Percentiles rank a stretch among this genome's conserved stretches.
Conservation (phyloP, 2,888 invertebrate genomes). For the Perithous albicinctus region DNA sequence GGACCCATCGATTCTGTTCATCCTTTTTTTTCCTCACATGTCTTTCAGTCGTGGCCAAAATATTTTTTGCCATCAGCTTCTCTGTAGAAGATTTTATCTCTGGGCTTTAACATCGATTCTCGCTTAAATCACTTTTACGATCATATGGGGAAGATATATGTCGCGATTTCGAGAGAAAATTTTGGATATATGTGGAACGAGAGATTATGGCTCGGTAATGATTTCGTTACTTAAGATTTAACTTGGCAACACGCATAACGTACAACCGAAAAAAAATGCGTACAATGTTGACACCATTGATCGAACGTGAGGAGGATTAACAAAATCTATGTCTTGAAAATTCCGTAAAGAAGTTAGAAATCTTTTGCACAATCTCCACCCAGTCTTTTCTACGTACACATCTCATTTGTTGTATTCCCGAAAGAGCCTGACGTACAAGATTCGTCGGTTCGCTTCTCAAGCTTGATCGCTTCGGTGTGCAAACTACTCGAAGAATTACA, state of each 20-base stretch:
- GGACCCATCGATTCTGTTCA: background rate
- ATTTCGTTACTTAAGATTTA: background rate
- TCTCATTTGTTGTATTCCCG: background rate
- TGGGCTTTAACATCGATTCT: background rate
- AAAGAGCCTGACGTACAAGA: background rate
- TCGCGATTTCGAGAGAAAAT: background rate
- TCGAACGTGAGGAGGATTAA: background rate
- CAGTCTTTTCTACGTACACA: background rate
- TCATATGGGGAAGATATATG: background rate
- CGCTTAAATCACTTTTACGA: slow-evolving; percentile 23
- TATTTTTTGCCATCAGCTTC: background rate
- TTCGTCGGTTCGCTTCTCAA: background rate
- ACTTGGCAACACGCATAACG: too few species aligned
- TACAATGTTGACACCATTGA: too few species aligned
- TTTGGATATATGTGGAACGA: background rate
- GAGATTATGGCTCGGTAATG: background rate
- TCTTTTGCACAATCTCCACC: background rate
- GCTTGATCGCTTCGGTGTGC: slow-evolving; percentile 1
- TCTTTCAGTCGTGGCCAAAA: too few species aligned
- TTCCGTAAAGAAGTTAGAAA: background rate
- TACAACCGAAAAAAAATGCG: too few species aligned
- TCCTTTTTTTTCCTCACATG: background rate
- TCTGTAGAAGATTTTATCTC: too few species aligned
- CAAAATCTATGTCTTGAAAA: background rate
- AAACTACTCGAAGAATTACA: slow-evolving; percentile 34